A percentile compares a stretch with the other conserved stretches of the same genome.
Evolutionary conservation across 1,140 invertebrate genomes (phyloP).

Genomic region (Phocides pigmalion): DNA sequence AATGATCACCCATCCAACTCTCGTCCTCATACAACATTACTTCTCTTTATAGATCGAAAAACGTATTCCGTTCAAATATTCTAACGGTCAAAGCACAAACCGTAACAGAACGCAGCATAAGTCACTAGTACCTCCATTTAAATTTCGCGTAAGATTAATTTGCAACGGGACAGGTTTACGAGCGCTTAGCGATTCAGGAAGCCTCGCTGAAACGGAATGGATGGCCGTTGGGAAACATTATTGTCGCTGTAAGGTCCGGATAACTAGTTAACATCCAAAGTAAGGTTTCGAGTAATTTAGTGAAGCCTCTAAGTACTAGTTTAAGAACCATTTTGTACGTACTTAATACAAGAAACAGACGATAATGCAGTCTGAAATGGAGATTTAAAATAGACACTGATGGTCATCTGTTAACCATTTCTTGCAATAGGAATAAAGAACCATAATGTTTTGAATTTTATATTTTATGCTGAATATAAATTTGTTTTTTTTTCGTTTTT

Average conservation of each 20-base stretch:
- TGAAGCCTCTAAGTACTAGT: background rate
- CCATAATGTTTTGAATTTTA: too few species aligned
- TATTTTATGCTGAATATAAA: too few species aligned
- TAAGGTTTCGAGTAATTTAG: conserved; percentile 5
- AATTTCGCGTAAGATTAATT: conserved; percentile 32
- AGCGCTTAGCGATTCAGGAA: conserved; percentile 30
- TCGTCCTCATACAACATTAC: too few species aligned
- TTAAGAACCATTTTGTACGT: background rate
- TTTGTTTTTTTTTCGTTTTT: too few species aligned
- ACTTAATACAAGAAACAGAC: background rate
- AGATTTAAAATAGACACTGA: background rate
- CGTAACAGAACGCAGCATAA: conserved; percentile 7
- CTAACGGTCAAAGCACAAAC: conserved; percentile 24
- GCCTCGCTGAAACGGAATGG: conserved; percentile 25
- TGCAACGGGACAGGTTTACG: conserved; percentile 27
- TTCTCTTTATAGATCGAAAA: too few species aligned
- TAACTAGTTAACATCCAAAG: conserved; percentile 17
- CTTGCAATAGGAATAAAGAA: too few species aligned
- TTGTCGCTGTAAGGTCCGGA: conserved; percentile 28
- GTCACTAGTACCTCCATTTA: conserved; percentile 21
- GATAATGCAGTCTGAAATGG: too few species aligned
- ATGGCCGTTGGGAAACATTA: conserved; percentile 27
- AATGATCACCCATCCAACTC: too few species aligned
- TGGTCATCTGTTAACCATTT: too few species aligned
- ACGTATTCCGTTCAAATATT: background rate